Evolutionary conservation across 2,888 invertebrate genomes (phyloP).

Genomic region (Lasioglossum pauxillum): DNA sequence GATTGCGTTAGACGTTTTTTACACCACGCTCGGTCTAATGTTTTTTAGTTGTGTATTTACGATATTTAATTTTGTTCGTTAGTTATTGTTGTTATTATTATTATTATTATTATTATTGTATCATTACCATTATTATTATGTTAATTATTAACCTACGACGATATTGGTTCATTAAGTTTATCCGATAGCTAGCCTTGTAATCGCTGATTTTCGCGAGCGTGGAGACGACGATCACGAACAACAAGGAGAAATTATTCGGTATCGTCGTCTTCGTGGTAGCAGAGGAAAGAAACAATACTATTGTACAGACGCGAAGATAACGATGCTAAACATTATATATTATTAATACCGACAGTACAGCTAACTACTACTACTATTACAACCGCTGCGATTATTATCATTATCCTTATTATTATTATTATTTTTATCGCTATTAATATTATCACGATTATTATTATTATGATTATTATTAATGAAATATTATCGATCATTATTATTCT

Average conservation of each 20-base stretch:
- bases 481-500: constrained; percentile 59
- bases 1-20: constrained; percentile 56
- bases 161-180: constrained; percentile 63
- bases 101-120: constrained; percentile 64
- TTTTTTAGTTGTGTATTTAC: constrained; percentile 42
- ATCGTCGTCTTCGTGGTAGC: constrained; percentile 14
- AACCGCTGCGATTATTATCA: constrained; percentile 37
- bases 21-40: constrained; percentile 47
- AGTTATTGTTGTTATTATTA: constrained; percentile 68
- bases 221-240: constrained; percentile 5
- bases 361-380: constrained; percentile 61
- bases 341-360: constrained; percentile 72
- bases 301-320: constrained; percentile 81
- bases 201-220: constrained; percentile 30
- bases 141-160: constrained; percentile 61
- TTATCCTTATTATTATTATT: constrained; percentile 15
- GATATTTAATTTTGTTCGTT: constrained; percentile 67
- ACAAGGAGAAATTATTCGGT: neutral
- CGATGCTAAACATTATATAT: constrained; percentile 83
- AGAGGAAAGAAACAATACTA: constrained; percentile 51
- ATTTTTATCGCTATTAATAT: constrained; percentile 22
- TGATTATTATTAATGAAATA: constrained; percentile 49
- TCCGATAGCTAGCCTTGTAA: constrained; percentile 54
- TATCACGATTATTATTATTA: constrained; percentile 29
- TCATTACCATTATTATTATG: constrained; percentile 58